A percentile compares a stretch with the other conserved stretches of the same genome.
Conservation (phyloP, 2,113 vertebrate genomes). For the Cepphus grylle region DNA sequence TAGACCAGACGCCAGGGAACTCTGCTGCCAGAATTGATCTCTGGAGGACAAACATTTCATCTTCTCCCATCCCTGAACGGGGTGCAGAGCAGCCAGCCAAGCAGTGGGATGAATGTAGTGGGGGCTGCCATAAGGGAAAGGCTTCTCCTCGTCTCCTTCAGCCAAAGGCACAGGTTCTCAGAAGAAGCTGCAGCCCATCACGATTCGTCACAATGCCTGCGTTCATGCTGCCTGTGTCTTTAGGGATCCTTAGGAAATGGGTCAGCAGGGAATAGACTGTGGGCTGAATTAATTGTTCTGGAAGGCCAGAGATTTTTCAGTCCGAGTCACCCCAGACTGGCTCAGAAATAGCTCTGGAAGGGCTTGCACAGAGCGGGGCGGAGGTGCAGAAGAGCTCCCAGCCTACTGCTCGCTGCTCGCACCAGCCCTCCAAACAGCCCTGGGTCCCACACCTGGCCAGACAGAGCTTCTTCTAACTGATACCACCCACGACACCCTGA, state of each 20-base stretch:
- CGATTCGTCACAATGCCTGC: fast-evolving
- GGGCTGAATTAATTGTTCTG: slow-evolving; percentile 26
- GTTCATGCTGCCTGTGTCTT: fast-evolving
- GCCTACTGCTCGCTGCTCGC: not conserved
- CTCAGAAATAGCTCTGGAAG: not conserved
- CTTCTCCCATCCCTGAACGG: not conserved
- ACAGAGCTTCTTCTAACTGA: not conserved
- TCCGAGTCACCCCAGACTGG: not conserved
- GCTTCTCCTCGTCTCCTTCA: fast-evolving
- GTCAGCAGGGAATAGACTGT: not conserved
- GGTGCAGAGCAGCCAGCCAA: not conserved
- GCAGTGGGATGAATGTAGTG: fast-evolving
- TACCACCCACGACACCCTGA: not conserved
- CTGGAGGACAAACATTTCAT: not conserved
- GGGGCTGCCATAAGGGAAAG: not conserved
- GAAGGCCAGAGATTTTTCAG: not conserved
- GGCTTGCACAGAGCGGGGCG: fast-evolving
- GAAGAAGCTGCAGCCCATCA: not conserved
- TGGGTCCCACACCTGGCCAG: fast-evolving
- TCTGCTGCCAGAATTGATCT: not conserved
- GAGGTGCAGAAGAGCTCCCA: not conserved
- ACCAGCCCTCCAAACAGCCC: not conserved
- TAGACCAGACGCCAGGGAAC: not conserved
- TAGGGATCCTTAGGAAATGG: not conserved
- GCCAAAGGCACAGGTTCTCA: not conserved